Base-by-base conservation (phyloP, 1,140 invertebrate species). In the Procambarus virginalis region DNA sequence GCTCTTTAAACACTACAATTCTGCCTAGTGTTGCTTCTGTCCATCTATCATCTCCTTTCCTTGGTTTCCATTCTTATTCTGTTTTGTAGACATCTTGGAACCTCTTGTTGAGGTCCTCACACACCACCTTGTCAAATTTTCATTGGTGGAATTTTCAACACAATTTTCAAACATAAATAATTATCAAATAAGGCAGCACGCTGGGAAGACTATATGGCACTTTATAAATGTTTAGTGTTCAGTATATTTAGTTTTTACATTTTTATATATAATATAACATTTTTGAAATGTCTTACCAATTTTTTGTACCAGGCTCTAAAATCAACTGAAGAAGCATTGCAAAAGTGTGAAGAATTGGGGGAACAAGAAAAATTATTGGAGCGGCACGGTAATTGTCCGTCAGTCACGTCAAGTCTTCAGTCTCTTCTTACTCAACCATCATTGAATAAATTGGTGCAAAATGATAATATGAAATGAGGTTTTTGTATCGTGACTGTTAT, bases 341-440 rank as follows among this genome's bases (percentile, higher is more conserved):
- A 82, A n/a, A 82, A 48, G 14, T 82, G 80, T 68, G 80, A 82
- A 46, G 51, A 64, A 3, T 51, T 82, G 20, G 80, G 46, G 45
- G 80, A 82, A 20, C 80, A 82, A 12, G 34, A 82, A 60, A 82
- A 68, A 51, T 4, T 34, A 3, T 17, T 68, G n/a, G 34, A 46
- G 9, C 60, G 46, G 20, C 58, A 64, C 2, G 5, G 14, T 2
- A 60, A 48, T 34, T 60, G 68, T 10, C 60, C 80, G 6, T 82
- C 80, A 14, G 60, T 34, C 80, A 82, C 12, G 17, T 68, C 80
- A 82, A 82, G 58, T 34, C 80, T 82, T 2, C 80, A 68, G 46
- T 82, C 80, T 60, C 22, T 82, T 6, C 3, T 73, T 22, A 34
- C n/a, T 34, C n/a, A 34, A 73, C 22, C n/a, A 22, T 34, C 68